phyloP scores from a whole-genome alignment of 2,888 invertebrate species.

The Apotomis betuletana region DNA sequence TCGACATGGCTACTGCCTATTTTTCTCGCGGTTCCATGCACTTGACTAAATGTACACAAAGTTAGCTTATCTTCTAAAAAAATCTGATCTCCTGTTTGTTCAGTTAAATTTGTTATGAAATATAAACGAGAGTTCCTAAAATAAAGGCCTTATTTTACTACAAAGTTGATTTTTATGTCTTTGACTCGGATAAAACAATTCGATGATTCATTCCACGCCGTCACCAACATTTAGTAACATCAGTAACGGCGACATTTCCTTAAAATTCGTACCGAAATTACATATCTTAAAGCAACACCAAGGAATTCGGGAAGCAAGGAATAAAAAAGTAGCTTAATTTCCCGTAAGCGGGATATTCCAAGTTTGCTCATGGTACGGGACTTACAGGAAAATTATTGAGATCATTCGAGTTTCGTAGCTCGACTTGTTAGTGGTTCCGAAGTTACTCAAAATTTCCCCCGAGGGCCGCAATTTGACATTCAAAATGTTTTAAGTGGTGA shows the following conservation, averaged over 20 bases:
- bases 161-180: no score
- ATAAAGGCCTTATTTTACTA: no score
- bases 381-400: slow-evolving; percentile 34
- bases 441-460: slow-evolving; percentile 21
- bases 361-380: slow-evolving; percentile 20
- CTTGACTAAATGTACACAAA: no score
- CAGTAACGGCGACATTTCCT: background rate
- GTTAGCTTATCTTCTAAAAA: no score
- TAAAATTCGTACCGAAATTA: slow-evolving; percentile 10
- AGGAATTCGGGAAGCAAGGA: slow-evolving; percentile 11
- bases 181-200: no score
- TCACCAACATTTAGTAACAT: background rate
- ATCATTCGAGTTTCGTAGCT: slow-evolving; percentile 28
- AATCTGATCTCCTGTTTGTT: no score
- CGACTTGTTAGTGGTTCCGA: slow-evolving; percentile 36
- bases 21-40: no score
- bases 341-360: slow-evolving; percentile 17
- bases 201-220: background rate
- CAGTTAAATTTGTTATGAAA: no score
- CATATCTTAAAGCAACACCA: slow-evolving; percentile 8
- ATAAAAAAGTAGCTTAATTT: slow-evolving; percentile 27
- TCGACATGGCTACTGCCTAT: no score
- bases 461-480: slow-evolving; percentile 19
- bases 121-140: no score
- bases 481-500: slow-evolving; percentile 25